Base-by-base conservation (phyloP, 1,140 invertebrate genomes). In the Drosophila setifemur region DNA sequence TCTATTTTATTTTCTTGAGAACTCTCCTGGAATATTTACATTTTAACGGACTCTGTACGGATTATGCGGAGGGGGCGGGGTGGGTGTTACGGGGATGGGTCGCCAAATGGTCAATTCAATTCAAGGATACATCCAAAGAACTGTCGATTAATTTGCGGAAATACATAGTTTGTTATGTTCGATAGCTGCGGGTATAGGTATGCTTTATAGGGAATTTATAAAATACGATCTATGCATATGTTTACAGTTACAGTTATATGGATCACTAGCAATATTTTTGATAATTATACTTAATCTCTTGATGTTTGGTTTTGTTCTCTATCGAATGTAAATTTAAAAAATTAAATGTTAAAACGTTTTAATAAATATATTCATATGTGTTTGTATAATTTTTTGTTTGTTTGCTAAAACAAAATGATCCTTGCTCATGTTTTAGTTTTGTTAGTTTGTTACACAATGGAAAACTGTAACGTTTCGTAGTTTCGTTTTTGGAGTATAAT, bases 401-500 rank as follows among this genome's bases (percentile, higher is more conserved):
- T 53, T 44, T 70, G 8, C 19, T 47, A 35, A 61, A 71, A 71
- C 42, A 45, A 53, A 71, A 60, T 60, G 40, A 71, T 58, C 47
- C 31, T 52, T 55, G 39, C 37, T 73, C 39, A 23, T 50, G 55
- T 73, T 54, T 37, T 73, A 61, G 58, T 73, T 61, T 73, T 61
- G 66, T 75, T 49, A 35, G 47, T 61, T 57, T 40, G 28, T 61
- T 60, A 60, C 50, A 47, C 73, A 60, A 66, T 82, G 61, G 71
- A 82, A 85, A 85, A 73, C 67, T 66, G 79, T 70, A 78, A 85
- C 73, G 74, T 39, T 74, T 81, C 64, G 48, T 73, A 73, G 58
- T 72, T 78, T 73, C 69, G 75, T 72, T 70, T 49, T 83, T 67
- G 53, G 78, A 82, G 74, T 77, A 83, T 74, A 83, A 83, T 78